These are phyloP conservation scores for Zootermopsis nevadensis DNA, from an alignment of 2,888 invertebrate genomes.

Conservation along the genomic window DNA sequence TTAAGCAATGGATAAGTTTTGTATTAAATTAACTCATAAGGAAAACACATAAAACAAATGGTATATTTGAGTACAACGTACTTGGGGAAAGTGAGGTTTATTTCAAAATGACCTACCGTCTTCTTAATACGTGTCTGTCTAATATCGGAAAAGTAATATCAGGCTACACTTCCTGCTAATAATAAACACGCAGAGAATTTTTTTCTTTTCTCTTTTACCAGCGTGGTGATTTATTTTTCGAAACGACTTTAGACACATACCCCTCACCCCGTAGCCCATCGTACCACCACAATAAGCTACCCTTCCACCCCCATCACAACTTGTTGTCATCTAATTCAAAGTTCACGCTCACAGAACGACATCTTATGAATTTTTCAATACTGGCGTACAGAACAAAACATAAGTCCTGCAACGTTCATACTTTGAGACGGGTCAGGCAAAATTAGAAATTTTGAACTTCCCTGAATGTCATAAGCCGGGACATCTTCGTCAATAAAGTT, in stretches of 20 bases:
- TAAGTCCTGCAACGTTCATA: neutral
- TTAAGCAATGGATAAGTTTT: neutral
- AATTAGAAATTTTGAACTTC: too few relatives aligned
- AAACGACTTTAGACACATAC: neutral
- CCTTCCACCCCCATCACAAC: neutral
- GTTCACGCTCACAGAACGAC: neutral
- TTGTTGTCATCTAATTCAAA: neutral
- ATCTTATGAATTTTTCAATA: slow-evolving; percentile 11
- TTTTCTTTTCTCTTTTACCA: neutral
- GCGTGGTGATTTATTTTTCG: slow-evolving; percentile 24
- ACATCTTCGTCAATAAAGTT: too few relatives aligned
- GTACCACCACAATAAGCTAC: neutral
- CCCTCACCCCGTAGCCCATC: neutral
- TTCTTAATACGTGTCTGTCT: neutral
- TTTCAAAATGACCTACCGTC: too few relatives aligned
- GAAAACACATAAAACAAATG: neutral
- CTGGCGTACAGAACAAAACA: neutral
- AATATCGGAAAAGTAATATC: slow-evolving; percentile 25
- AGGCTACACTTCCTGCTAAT: neutral
- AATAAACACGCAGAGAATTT: neutral
- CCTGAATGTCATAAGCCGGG: too few relatives aligned
- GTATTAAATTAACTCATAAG: neutral
- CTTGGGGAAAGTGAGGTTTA: too few relatives aligned
- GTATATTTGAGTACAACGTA: too few relatives aligned
- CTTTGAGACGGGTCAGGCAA: too few relatives aligned